Evolutionary conservation across 1,140 invertebrate species (phyloP).

Genomic region (Lasaia peninsularis): DNA sequence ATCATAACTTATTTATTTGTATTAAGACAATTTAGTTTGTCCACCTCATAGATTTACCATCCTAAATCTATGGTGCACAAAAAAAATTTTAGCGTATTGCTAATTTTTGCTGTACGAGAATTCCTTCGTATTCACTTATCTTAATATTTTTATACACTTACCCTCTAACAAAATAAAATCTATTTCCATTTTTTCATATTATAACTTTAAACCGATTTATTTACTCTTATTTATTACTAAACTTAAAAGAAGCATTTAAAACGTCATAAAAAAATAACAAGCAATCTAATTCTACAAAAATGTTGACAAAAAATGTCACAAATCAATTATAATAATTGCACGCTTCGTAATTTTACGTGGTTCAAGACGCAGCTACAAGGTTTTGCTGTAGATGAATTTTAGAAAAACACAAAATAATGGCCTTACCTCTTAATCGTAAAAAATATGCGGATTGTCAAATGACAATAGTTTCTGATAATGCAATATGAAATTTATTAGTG

Average conservation of each 20-base stretch:
- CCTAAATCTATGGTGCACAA: too few species aligned
- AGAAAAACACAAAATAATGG: neutral
- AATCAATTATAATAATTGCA: constrained; percentile 2
- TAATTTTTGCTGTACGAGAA: too few species aligned
- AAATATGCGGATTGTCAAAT: neutral
- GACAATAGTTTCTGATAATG: neutral
- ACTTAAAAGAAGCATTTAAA: neutral
- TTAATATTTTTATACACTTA: too few species aligned
- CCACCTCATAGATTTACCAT: too few species aligned
- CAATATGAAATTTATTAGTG: constrained; percentile 1
- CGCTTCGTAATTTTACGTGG: constrained; percentile 23
- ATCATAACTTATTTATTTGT: too few species aligned
- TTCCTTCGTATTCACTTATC: too few species aligned
- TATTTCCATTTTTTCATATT: too few species aligned
- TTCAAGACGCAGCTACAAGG: constrained; percentile 28
- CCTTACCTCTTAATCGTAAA: neutral
- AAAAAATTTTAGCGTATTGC: too few species aligned
- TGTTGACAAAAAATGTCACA: neutral
- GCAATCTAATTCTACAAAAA: neutral
- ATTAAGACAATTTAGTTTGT: too few species aligned
- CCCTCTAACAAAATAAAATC: too few species aligned
- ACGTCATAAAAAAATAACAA: neutral
- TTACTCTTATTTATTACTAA: too few species aligned
- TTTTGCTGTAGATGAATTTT: constrained; percentile 10
- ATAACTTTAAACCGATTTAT: too few species aligned